Percentiles rank a stretch among this genome's conserved stretches.
These are phyloP conservation scores for Melanostoma scalare DNA, from an alignment of 2,888 invertebrate genomes.

Conservation along the genomic window DNA sequence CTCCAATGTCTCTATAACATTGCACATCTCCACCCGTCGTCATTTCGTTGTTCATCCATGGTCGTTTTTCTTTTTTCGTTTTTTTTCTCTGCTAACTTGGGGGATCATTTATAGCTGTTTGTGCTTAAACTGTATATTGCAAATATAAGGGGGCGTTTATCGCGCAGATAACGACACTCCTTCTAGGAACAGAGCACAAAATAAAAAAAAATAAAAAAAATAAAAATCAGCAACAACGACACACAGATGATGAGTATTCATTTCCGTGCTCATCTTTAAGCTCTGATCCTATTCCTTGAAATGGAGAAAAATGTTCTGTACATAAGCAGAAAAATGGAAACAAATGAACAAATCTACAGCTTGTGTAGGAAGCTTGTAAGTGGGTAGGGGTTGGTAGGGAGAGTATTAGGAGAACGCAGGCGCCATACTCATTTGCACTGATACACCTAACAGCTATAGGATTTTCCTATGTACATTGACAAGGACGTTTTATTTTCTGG, in stretches of 20 bases:
- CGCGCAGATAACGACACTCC: constrained; percentile 76
- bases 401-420: constrained; percentile 65
- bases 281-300: constrained; percentile 64
- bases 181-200: constrained; percentile 36
- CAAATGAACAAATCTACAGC: constrained; percentile 48
- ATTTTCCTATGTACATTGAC: constrained; percentile 68
- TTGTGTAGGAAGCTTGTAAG: background rate
- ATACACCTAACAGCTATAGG: constrained; percentile 46
- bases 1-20: constrained; percentile 46
- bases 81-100: constrained; percentile 42
- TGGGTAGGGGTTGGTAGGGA: constrained; percentile 52
- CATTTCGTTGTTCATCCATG: constrained; percentile 13
- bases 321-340: constrained; percentile 7
- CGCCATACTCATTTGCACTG: constrained; percentile 45
- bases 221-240: constrained; percentile 35
- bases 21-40: constrained; percentile 16
- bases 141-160: constrained; percentile 75
- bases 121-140: constrained; percentile 63
- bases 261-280: constrained; percentile 65
- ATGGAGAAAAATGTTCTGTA: constrained; percentile 43
- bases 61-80: background rate
- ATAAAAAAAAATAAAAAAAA: constrained; percentile 27
- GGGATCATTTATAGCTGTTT: constrained; percentile 46
- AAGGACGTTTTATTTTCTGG: constrained; percentile 61
- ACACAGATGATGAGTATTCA: constrained; percentile 48